Evolutionary conservation across 2,797 vertebrate species (phyloP).

Genomic region (Staurois parvus): DNA sequence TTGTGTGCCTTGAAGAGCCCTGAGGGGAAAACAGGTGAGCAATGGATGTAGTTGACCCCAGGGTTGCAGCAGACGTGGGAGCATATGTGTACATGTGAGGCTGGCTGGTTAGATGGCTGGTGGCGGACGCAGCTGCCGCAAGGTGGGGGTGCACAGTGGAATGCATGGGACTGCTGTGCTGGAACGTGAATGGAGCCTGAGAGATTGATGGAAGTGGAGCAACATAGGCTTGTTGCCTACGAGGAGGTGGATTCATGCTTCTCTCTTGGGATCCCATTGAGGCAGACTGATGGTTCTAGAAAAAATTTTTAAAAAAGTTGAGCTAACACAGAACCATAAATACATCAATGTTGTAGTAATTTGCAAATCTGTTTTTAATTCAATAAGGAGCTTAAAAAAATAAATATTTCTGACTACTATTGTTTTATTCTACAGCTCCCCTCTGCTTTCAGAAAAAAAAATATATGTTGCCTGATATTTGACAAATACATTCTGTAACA

Average conservation of each 20-base stretch:
- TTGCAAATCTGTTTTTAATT: no score
- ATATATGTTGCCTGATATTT: no score
- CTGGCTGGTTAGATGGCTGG: conserved; percentile 80
- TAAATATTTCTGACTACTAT: no score
- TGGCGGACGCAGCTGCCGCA: conserved; percentile 81
- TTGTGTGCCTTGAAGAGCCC: conserved; percentile 83
- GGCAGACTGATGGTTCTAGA: conserved; percentile 86
- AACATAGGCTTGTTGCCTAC: conserved; percentile 89
- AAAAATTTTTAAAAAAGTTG: neutral
- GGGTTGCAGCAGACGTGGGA: conserved; percentile 84
- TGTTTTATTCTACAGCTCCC: no score
- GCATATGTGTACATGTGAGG: conserved; percentile 92
- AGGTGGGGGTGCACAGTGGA: conserved; percentile 80
- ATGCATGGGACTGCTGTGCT: conserved; percentile 85
- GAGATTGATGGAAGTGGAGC: conserved; percentile 83
- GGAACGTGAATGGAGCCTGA: conserved; percentile 90
- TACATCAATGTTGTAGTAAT: no score
- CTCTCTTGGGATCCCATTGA: conserved; percentile 86
- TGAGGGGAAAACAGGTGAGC: conserved; percentile 89
- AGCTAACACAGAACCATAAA: neutral
- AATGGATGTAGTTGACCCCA: conserved; percentile 94
- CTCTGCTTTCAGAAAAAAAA: no score
- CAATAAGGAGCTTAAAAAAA: no score
- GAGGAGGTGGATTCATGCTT: conserved; percentile 78
- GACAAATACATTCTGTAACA: no score